Evolutionary conservation across 2,797 vertebrate genomes (phyloP).

Genomic region (Cossypha polioptera): DNA sequence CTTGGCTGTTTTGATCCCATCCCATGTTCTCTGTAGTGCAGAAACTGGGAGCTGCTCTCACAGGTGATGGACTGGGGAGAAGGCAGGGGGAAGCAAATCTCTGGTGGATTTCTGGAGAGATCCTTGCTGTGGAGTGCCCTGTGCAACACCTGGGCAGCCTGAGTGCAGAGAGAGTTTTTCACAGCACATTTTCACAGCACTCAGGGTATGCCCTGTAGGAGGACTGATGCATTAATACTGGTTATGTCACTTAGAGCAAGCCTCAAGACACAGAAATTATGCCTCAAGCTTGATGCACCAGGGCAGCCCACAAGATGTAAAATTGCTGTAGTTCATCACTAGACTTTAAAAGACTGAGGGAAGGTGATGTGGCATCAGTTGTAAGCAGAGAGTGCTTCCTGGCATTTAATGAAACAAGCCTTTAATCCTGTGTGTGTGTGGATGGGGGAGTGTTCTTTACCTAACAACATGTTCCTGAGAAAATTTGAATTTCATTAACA

Average conservation of each 20-base stretch:
- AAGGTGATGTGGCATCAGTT: not conserved
- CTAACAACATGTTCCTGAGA: not conserved
- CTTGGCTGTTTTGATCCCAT: not conserved
- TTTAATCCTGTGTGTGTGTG: not conserved
- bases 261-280: not conserved
- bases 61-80: not conserved
- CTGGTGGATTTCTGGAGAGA: not conserved
- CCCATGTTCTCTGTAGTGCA: rapidly evolving
- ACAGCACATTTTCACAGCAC: not conserved
- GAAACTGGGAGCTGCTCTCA: not conserved
- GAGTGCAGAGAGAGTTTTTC: not conserved
- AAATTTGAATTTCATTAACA: not conserved
- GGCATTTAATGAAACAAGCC: not conserved
- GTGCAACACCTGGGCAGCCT: not conserved
- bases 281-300: not conserved
- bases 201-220: not conserved
- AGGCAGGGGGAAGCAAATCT: not conserved
- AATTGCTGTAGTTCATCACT: not conserved
- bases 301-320: not conserved
- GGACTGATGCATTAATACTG: not conserved
- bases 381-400: not conserved
- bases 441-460: not conserved
- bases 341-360: not conserved
- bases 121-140: not conserved
- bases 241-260: not conserved